Base-by-base conservation (phyloP, 2,888 invertebrate genomes). In the Pasiphila rectangulata region DNA sequence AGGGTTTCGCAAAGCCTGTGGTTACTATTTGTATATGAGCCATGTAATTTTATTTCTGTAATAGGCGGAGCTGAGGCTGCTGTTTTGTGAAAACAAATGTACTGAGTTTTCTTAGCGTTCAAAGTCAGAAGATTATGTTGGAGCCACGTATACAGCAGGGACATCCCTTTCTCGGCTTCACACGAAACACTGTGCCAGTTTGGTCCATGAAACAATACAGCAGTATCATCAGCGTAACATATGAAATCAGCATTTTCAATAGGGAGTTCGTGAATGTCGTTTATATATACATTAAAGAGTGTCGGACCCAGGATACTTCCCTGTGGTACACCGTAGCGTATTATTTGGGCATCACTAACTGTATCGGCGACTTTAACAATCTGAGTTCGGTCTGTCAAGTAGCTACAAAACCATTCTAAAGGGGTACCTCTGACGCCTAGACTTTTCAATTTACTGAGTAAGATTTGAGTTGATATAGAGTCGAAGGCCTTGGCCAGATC, bases 231-330 rank as follows among this genome's bases (percentile, higher is more conserved):
- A 2, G 24, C 24, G 24, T 24, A 24, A 7, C 24, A 24, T 2
- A 24, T 4, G 3, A 9, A 9, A 2, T 24, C 24, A 7, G 24
- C 24, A 9, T 9, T 24, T 24, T n/a, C 2, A 9, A 24, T 24
- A 7, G n/a, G n/a, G 2, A 38, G 27, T 1, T 27, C 19, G 5
- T 25, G 17, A 7, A 38, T 19, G 12, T 38, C 27, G 19, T 27
- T 38, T 10, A 38, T 38, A 10, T 38, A 38, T 1, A 27, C 2
- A 19, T 10, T 27, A 6, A 38, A 38, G 0, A 38, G 12, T 2
- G 38, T 38, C 5, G 27, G 38, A 1, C 38, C 38, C 17, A 38
- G 3, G 4, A 38, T 27, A 12, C 27, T 27, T 1, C 38, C 38
- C 17, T 38, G 12, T 12, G 27, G 19, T 1, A 27, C 38, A 1